Percentiles rank a stretch among this genome's conserved stretches.
Conservation (phyloP, 2,113 vertebrate species). For the Hylia prasina region DNA sequence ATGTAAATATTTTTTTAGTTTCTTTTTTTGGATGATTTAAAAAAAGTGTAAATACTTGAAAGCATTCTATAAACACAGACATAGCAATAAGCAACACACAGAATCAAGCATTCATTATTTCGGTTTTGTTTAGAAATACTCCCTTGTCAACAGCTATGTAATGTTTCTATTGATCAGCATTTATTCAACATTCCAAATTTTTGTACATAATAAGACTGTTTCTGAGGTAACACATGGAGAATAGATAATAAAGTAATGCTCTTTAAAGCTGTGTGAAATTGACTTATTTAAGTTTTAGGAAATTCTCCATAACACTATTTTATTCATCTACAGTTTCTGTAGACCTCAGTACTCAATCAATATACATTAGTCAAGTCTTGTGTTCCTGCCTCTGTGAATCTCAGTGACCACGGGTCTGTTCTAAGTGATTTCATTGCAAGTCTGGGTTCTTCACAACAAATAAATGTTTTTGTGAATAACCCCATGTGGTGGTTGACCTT, state of each 20-base stretch:
- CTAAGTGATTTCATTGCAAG: background rate
- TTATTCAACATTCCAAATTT: slow-evolving; percentile 93
- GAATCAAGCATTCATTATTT: slow-evolving; percentile 73
- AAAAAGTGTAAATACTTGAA: slow-evolving; percentile 81
- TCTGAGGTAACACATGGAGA: slow-evolving; percentile 87
- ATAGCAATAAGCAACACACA: slow-evolving; percentile 87
- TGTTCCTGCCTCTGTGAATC: background rate
- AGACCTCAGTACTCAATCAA: background rate
- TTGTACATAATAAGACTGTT: slow-evolving; percentile 90
- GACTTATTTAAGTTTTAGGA: slow-evolving; percentile 41
- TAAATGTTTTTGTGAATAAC: background rate
- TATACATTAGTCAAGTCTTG: background rate
- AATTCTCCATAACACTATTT: background rate
- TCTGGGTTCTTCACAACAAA: background rate
- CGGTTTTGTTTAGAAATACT: slow-evolving; percentile 73
- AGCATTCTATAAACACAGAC: slow-evolving; percentile 79
- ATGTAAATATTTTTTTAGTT: slow-evolving; percentile 80
- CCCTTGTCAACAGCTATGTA: slow-evolving; percentile 75
- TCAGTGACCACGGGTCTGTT: accelerated
- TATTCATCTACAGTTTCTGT: background rate
- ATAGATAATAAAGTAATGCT: slow-evolving; percentile 90
- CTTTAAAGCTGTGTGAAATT: slow-evolving; percentile 73
- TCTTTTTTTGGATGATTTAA: slow-evolving; percentile 65
- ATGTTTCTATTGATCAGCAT: slow-evolving; percentile 79
- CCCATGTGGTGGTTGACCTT: background rate